Base-by-base conservation (phyloP, 2,888 invertebrate genomes). In the Sialis lutaria region DNA sequence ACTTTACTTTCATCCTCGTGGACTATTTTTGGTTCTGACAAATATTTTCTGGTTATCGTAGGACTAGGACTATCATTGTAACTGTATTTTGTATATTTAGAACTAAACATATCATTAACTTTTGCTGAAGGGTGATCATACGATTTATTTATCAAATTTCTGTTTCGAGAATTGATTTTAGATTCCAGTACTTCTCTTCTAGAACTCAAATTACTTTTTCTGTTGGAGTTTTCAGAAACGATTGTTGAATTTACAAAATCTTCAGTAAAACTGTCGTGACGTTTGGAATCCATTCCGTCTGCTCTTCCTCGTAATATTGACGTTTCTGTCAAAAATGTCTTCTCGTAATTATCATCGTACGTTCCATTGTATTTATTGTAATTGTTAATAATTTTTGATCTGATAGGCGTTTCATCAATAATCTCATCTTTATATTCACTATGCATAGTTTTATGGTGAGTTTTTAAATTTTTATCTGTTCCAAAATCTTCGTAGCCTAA, bases 121-220 rank as follows among this genome's bases (percentile, higher is more conserved):
- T 35, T 49, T 47, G n/a, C 12, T n/a, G 35, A 9, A 8, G 35
- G 9, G 37, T 37, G 37, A 22, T 22, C 22, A 22, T 22, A 22
- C 22, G 22, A 22, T 22, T 22, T 22, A 6, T 37, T 37, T n/a
- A n/a, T 35, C 37, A 59, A 50, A 69, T 64, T 63, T 73, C 68
- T 53, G 70, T 67, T 67, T 42, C 82, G 70, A 33, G 79, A 78
- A 49, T 81, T 75, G 43, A 86, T 74, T 50, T 85, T 71, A 1
- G 85, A 85, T 60, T 87, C 85, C 10, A 87, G 66, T 37, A 82
- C 71, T 50, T 84, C 80, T 10, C 86, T 69, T 45, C 86, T 68
- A 33, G 82, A 79, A 56, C 84, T 82, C 48, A 86, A 60, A 57
- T 82, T 79, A 43, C 62, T 68, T 31, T 67, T 63, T 7, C 54